Base-by-base conservation (phyloP, 2,888 invertebrate genomes). In the Apotomis capreana region DNA sequence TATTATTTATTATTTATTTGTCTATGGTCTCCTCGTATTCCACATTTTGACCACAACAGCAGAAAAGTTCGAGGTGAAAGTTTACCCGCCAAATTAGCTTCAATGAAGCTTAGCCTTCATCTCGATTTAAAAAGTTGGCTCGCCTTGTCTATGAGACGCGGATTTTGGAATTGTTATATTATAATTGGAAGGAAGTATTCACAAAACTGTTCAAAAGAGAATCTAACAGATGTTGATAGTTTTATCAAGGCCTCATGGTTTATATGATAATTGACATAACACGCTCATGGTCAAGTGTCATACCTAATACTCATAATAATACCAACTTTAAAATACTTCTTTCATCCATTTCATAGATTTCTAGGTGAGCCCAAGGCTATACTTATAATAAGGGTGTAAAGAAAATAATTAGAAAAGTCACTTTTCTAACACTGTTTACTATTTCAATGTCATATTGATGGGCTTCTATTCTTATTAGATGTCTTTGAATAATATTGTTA, bases 91-190 rank as follows among this genome's bases (percentile, higher is more conserved):
- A 81, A 82, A 81, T 83, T 87, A 84, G 89, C 88, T 90, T 89
- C 88, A 88, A 81, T 89, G 88, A 89, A 89, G 89, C 87, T 83
- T 75, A 72, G 52, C 37, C 68, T 72, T 52, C 68, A 46, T 59
- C 15, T 59, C 15, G 51, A 49, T 63, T 61, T n/a, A 36, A 54
- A 63, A 57, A 78, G 69, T 74, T 74, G 63, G 70, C 74, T 70
- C 63, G 63, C 68, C 40, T 60, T 62, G 52, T 67, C 62, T 64
- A 75, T 55, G 73, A 62, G 55, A 61, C 36, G 49, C 55, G 61
- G 46, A n/a, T 26, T 55, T 26, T 40, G 40, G 40, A 49, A 12
- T 3, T 9, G 4, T 12, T 3, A 15, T 3, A 55, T 15, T 54
- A 26, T 26, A 12, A 37, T 6, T 57, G 2, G 3, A 9, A 59